Base-by-base conservation (phyloP, 2,888 invertebrate genomes). In the Plagodis dolabraria region DNA sequence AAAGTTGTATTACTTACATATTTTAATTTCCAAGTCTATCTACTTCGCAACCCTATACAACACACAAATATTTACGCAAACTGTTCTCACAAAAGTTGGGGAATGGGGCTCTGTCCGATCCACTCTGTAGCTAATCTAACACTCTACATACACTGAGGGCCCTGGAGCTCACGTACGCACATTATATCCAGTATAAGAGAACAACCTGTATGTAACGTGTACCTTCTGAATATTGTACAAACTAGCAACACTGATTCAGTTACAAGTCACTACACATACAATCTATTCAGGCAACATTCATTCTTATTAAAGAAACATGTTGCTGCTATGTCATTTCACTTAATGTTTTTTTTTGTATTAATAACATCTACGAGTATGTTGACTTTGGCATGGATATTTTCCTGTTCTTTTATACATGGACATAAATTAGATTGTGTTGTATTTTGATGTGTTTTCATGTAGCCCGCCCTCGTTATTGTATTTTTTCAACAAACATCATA, bases 361-460 rank as follows among this genome's bases (percentile, higher is more conserved):
- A 40, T 47, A 10, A 9, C 9, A 5, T 45, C 8, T 50, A n/a
- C n/a, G n/a, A n/a, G n/a, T n/a, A 7, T 46, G 50, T 60, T 11
- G 36, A 58, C 48, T 11, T 42, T 22, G 11, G 22, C n/a, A 34
- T 36, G 33, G 47, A 50, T 33, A 51, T 52, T 60, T 55, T 38
- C 47, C 59, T 48, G 51, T 34, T 48, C 44, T 33, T 10, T 33
- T 47, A 40, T 47, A 47, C 42, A 51, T 45, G 44, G 46, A 56
- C 47, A 35, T 52, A 53, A 54, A 54, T 60, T 47, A 55, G 50
- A 6, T 60, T 22, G 52, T 46, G 51, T 46, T 33, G 48, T 56
- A 52, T 22, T n/a, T 11, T 42, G n/a, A 11, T 50, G 50, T 50
- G 34, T 52, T 6, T 1, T 36, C n/a, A 10, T 47, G 47, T 57